These are phyloP conservation scores for Lasius fuliginosus DNA, from an alignment of 2,888 invertebrate genomes.

Conservation along the genomic window DNA sequence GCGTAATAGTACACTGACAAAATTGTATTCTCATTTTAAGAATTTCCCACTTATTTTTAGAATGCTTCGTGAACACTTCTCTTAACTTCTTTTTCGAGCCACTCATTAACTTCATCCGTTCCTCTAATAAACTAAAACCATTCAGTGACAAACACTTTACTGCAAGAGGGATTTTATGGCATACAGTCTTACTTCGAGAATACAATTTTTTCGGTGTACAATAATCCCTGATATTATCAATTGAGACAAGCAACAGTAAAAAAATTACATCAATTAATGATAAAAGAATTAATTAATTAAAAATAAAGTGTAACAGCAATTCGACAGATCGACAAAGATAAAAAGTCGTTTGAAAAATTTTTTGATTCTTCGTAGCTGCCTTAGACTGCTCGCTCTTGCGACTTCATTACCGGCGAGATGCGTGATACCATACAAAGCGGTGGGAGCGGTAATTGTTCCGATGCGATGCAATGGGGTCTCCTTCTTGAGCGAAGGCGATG, in stretches of 20 bases:
- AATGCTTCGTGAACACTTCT: no score
- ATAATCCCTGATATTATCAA: background rate
- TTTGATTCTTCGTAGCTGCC: background rate
- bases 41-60: no score
- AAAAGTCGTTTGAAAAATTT: background rate
- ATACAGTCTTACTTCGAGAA: no score
- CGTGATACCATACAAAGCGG: constrained; percentile 30
- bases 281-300: no score
- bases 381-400: background rate
- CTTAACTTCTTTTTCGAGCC: no score
- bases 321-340: background rate
- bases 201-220: background rate
- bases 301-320: no score
- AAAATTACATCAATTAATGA: background rate
- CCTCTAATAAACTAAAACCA: no score
- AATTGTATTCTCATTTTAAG: no score
- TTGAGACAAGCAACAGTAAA: background rate
- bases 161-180: no score
- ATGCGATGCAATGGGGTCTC: constrained; percentile 61
- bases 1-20: background rate
- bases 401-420: constrained; percentile 16
- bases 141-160: no score
- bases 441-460: constrained; percentile 66
- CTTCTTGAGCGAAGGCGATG: constrained; percentile 64
- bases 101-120: no score